Base-by-base conservation (phyloP, 2,797 vertebrate genomes). In the Otus scops region DNA sequence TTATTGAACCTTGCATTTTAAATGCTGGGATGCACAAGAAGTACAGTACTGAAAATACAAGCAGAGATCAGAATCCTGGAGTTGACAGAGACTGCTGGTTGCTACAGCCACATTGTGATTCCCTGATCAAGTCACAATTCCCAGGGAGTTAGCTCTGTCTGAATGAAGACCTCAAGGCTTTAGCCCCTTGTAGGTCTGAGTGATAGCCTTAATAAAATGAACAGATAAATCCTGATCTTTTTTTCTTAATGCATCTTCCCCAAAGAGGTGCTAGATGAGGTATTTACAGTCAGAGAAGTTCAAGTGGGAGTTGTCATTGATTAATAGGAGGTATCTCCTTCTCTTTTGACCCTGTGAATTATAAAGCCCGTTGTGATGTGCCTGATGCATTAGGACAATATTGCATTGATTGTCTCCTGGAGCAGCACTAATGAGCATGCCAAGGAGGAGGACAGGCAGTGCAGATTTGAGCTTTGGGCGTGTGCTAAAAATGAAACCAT, bases 251-350 rank as follows among this genome's bases (percentile, higher is more conserved):
- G 41, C 47, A 23, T 79, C 57, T 83, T 74, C 54, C 22, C 60
- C 38, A 68, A 51, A 82, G 85, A 85, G 57, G n/a, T 70, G 74
- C 71, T 74, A 6, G 79, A 64, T 91, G 95, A 95, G 89, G 50
- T 93, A 92, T 92, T 95, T 92, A 85, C 81, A 88, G 75, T 17
- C 87, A 83, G 68, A 59, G 75, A 43, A 92, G 91, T 91, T 96
- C 87, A 93, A 14, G 69, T 51, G 48, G 82, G 60, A 92, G 71
- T 17, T 94, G 92, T 83, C 78, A 71, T 36, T 96, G 95, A 92
- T 95, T 68, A 93, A 89, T 91, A 88, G 84, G 78, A 61, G 73
- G 38, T 89, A 68, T 88, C 75, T 60, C 71, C 84, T 91, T 39
- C 67, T 84, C 48, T 60, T 34, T 30, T 92, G 89, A 93, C 92